These are phyloP conservation scores for Ephydatia muelleri DNA, from an alignment of 37 sponge, comb jelly and placozoan species.

Conservation along the genomic window DNA sequence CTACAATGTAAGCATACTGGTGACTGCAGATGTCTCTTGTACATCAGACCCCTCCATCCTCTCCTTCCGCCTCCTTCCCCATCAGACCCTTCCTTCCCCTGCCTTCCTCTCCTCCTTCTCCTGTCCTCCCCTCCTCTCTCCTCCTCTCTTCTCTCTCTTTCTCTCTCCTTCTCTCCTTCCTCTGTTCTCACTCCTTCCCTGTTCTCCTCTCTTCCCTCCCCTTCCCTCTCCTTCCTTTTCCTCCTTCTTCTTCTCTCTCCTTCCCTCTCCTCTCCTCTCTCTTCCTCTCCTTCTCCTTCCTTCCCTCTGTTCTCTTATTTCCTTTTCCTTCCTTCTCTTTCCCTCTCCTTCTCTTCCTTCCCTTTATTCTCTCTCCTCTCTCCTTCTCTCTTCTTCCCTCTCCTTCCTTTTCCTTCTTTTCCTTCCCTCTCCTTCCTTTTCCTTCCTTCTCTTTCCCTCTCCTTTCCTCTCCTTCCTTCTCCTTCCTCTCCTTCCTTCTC, in stretches of 20 bases:
- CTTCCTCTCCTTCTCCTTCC: background rate
- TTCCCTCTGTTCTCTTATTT: background rate
- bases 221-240: constrained; percentile 8
- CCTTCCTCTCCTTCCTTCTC: too few species aligned
- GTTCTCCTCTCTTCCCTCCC: constrained; percentile 7
- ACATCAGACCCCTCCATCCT: too few species aligned
- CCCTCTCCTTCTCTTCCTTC: background rate
- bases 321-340: background rate
- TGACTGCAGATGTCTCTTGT: too few species aligned
- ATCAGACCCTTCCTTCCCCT: background rate
- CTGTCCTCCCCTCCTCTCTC: constrained; percentile 3
- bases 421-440: constrained; percentile 1
- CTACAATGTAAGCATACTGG: too few species aligned
- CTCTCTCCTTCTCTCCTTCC: constrained; percentile 10
- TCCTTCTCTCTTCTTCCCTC: constrained; percentile 6
- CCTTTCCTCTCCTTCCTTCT: constrained; percentile 4
- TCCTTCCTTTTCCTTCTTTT: background rate
- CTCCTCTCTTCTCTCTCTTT: constrained; percentile 7
- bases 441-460: constrained; percentile 13
- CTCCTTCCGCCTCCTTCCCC: background rate
- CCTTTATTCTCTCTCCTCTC: background rate
- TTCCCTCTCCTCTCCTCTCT: background rate
- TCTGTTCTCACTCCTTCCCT: constrained; percentile 23
- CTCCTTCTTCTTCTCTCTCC: background rate
- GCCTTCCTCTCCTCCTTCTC: constrained; percentile 4